Base-by-base conservation (phyloP, 2,888 invertebrate genomes). In the Acrobasis consociella region DNA sequence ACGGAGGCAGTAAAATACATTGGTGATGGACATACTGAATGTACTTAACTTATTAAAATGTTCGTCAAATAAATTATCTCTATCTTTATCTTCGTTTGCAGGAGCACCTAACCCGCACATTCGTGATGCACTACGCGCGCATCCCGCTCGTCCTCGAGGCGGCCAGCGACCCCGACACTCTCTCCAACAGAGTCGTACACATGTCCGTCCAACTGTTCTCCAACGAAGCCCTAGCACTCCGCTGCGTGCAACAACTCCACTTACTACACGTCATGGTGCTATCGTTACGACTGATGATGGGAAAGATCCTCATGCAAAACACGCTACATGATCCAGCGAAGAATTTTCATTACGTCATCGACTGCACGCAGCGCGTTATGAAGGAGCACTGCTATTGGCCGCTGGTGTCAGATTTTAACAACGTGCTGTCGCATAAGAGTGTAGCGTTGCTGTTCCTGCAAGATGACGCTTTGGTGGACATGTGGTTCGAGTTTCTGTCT, bases 341-440 rank as follows among this genome's bases (percentile, higher is more conserved):
- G 77, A 98, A 97, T 83, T 96, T 95, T 76, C 98, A 98, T 85
- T 95, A 95, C 77, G 98, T 99, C 22, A 98, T 99, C 58, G 98
- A 99, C 83, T 99, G 99, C 83, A 96, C 96, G 13, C 94, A 96
- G 69, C 94, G 96, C 65, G 97, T 98, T 22, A 98, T 99, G 98
- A 98, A 98, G 89, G 97, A 99, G 81, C 99, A 99, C 85, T 98
- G 98, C 88, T 99, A 99, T 86, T 99, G 99, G 99, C 99, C 99
- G 0, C 93, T 99, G 9, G 98, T 99, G 46, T 98, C 98, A 0
- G 99, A 99, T 90, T 95, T 99, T 73, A 99, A 99, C 82, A 99
- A 99, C 85, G 97, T 99, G 60, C 93, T 99, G 15, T 97, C 98
- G 0, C 99, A 99, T 82, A 95, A 96, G 77, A 97, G 97, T 15